Evolutionary conservation across 2,113 vertebrate species (phyloP).

Genomic region (Patagioenas fasciata): DNA sequence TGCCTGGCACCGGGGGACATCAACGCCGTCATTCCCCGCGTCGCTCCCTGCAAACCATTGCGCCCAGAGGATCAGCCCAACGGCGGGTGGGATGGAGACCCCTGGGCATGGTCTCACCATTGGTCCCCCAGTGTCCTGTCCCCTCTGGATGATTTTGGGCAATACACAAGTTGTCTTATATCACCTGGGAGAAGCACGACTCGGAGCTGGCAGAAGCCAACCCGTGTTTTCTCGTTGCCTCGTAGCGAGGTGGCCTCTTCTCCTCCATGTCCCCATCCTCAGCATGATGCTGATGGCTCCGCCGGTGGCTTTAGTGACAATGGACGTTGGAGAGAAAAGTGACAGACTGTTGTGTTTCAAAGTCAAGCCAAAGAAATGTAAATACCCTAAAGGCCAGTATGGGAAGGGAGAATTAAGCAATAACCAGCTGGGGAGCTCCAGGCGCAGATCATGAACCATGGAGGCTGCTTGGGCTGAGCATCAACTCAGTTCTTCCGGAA

Average conservation of each 20-base stretch:
- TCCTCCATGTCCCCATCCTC: background rate
- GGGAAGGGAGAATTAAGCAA: conserved; percentile 35
- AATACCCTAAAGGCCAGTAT: conserved; percentile 17
- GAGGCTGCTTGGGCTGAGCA: background rate
- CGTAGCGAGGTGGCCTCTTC: background rate
- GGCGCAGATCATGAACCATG: background rate
- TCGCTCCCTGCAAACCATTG: background rate
- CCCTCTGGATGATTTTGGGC: background rate
- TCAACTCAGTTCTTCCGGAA: background rate
- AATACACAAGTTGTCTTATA: background rate
- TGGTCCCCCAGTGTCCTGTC: background rate
- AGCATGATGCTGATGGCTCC: background rate
- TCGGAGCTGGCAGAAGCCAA: background rate
- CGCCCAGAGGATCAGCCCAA: background rate
- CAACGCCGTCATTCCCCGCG: background rate
- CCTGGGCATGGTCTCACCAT: background rate
- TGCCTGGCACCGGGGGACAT: fast-evolving
- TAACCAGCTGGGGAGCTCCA: background rate
- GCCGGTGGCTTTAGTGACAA: background rate
- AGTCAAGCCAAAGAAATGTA: conserved; percentile 76
- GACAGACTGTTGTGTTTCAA: conserved; percentile 1
- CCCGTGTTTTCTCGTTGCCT: background rate
- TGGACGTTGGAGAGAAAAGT: background rate
- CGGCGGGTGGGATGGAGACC: background rate
- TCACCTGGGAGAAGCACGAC: background rate